Base-by-base conservation (phyloP, 1,140 invertebrate genomes). In the Drosophila subpulchrella region DNA sequence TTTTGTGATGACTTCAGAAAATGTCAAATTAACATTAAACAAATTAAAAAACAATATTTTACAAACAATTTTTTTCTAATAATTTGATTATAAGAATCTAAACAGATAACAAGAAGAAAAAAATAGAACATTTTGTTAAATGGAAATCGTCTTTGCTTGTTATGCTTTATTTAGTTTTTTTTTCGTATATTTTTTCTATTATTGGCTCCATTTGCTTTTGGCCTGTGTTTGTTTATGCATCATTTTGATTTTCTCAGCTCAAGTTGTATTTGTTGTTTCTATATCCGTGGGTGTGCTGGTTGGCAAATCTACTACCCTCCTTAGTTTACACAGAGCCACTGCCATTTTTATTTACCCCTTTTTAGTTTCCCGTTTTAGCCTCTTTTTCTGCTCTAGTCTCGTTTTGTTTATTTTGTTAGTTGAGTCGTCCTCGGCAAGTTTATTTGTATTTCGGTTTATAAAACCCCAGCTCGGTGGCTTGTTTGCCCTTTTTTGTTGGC, bases 191-290 rank as follows among this genome's bases (percentile, higher is more conserved):
- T 50, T 65, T 55, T 65, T 86, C 75, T 86, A 88, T 86, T 86
- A 86, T 86, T 86, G 82, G 82, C 82, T 86, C 79, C 79, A 86
- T 88, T 86, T 88, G 74, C 75, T 86, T 88, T 82, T 63, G 51
- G 58, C 58, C 50, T 59, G 72, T 60, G 81, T 88, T 86, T 86
- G 82, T 88, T 88, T 86, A 83, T 86, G 82, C 83, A 82, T 79
- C 82, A 86, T 86, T 86, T 88, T 86, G 82, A 86, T 86, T 86
- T 86, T 86, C 79, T 66, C 82, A 68, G 82, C 82, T 86, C 70
- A 82, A 86, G 82, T 86, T 76, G 78, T 86, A 86, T 86, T 86
- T 86, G 82, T 88, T 86, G 79, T 86, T 86, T 88, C 78, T 76
- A 88, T 86, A 83, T 86, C 81, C 83, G 78, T 82, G 78, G 80